These are phyloP conservation scores for Pionites leucogaster DNA, from an alignment of 2,113 vertebrate species.

Conservation along the genomic window DNA sequence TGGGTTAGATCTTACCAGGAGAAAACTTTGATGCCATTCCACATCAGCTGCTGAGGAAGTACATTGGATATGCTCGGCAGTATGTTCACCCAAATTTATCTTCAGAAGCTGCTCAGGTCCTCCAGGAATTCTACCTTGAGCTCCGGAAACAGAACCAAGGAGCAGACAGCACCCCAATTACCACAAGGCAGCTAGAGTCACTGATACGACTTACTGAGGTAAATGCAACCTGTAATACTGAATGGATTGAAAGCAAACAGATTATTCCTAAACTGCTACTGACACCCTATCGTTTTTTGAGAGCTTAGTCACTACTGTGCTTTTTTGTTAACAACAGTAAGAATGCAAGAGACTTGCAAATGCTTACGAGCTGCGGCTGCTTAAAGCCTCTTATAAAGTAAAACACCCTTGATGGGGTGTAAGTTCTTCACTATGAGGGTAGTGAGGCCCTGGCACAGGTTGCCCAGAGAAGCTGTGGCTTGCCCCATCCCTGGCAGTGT, in stretches of 20 bases:
- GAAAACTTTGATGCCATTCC: slow-evolving; percentile 89
- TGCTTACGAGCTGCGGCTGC: neutral
- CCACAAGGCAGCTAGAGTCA: slow-evolving; percentile 94
- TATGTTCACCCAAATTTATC: slow-evolving; percentile 89
- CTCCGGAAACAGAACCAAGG: slow-evolving; percentile 89
- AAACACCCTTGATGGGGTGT: neutral
- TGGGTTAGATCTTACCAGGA: slow-evolving; percentile 79
- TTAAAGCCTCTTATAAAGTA: neutral
- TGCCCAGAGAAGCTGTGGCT: neutral
- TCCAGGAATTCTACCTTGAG: slow-evolving; percentile 94
- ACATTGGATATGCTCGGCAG: slow-evolving; percentile 92
- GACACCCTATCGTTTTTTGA: neutral
- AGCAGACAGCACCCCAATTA: slow-evolving; percentile 91
- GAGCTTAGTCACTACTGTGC: neutral
- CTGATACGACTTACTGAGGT: slow-evolving; percentile 94
- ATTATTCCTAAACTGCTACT: neutral
- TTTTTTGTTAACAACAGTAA: neutral
- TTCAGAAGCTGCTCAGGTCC: slow-evolving; percentile 85
- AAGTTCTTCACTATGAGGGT: neutral
- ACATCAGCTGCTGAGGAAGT: slow-evolving; percentile 90
- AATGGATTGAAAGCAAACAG: neutral
- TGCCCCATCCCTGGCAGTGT: neutral
- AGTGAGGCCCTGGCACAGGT: neutral
- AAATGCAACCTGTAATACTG: neutral
- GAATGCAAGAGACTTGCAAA: neutral